Evolutionary conservation across 2,888 invertebrate species (phyloP).

Genomic region (Ophion costatus): DNA sequence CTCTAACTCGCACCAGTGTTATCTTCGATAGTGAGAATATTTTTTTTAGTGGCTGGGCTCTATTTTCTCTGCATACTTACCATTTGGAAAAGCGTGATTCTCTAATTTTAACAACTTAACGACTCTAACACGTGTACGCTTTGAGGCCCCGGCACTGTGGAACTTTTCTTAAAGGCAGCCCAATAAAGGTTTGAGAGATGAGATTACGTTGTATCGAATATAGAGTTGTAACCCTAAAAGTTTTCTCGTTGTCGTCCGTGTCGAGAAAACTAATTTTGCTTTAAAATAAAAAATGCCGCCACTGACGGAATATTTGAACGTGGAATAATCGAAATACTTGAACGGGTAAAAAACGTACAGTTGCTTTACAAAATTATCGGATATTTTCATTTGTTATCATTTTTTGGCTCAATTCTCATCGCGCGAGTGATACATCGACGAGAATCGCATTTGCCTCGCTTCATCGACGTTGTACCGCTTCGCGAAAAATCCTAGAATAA

Average conservation of each 20-base stretch:
- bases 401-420: neutral
- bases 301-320: neutral
- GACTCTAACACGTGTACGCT: neutral
- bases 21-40: neutral
- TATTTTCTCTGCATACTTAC: neutral
- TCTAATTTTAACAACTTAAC: neutral
- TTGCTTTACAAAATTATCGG: neutral
- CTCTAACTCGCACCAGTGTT: neutral
- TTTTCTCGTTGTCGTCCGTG: neutral
- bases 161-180: neutral
- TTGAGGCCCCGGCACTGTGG: neutral
- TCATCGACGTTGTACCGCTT: slow-evolving; percentile 4
- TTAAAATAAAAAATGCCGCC: neutral
- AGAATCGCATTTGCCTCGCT: neutral
- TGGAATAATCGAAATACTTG: neutral
- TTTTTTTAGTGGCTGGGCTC: neutral
- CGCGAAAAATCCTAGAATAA: slow-evolving; percentile 2
- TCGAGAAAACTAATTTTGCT: neutral
- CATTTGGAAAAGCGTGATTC: neutral
- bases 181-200: neutral
- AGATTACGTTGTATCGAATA: neutral
- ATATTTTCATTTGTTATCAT: neutral
- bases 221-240: neutral
- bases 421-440: neutral
- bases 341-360: neutral